Evolutionary conservation across 2,888 invertebrate species (phyloP).

Genomic region (Rhodophaea formosa): DNA sequence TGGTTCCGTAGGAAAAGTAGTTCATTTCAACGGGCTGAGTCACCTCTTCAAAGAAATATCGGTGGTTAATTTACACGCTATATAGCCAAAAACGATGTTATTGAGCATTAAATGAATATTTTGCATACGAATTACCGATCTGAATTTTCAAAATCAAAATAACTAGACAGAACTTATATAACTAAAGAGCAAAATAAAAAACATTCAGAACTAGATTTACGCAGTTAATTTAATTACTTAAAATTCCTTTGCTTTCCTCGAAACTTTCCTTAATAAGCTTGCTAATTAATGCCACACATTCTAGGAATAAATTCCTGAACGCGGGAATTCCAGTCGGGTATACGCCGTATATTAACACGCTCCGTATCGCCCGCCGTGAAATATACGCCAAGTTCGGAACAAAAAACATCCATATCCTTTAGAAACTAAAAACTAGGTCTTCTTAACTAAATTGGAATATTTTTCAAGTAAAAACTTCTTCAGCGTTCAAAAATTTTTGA

Average conservation of each 20-base stretch:
- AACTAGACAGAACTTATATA: background rate
- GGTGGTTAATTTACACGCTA: no score
- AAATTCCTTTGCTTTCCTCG: background rate
- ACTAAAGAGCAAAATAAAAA: background rate
- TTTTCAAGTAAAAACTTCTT: background rate
- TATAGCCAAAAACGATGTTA: no score
- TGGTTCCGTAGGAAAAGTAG: no score
- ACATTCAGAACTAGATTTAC: background rate
- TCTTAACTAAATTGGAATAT: no score
- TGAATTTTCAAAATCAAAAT: no score
- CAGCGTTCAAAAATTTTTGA: no score
- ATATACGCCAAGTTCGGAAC: conserved; percentile 57
- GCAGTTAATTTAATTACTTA: background rate
- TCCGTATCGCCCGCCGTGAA: conserved; percentile 34
- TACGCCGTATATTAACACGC: conserved; percentile 49
- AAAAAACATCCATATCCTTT: no score
- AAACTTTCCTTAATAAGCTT: conserved; percentile 5
- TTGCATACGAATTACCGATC: no score
- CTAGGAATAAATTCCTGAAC: conserved; percentile 15
- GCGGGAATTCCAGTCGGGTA: conserved; percentile 14
- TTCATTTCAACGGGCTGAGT: no score
- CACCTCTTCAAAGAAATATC: no score
- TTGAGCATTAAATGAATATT: no score
- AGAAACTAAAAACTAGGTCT: no score
- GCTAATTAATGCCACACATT: conserved; percentile 15